A percentile compares a stretch with the other conserved stretches of the same genome.
Conservation (phyloP, 2,113 vertebrate genomes). For the Pica pica region DNA sequence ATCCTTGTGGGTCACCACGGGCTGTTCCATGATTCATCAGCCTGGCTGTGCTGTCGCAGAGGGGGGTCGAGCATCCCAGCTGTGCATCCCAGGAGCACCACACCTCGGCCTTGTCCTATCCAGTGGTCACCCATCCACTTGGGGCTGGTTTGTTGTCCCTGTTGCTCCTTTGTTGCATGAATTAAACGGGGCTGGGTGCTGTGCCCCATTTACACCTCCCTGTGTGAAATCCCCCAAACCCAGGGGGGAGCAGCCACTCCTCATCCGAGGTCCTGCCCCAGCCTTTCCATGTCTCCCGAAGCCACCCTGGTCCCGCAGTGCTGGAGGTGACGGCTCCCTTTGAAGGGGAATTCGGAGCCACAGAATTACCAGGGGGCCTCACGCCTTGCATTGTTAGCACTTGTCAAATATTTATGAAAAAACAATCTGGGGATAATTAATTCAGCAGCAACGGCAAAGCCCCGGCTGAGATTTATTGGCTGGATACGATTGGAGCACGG, state of each 20-base stretch:
- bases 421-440: constrained; percentile 55
- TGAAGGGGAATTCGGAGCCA: background rate
- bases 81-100: background rate
- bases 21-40: background rate
- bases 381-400: constrained; percentile 23
- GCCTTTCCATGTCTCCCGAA: background rate
- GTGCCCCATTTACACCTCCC: background rate
- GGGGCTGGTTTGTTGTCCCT: background rate
- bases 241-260: background rate
- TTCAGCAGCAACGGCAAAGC: constrained; percentile 25
- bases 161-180: background rate
- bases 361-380: constrained; percentile 22
- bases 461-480: background rate
- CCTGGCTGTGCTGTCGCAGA: background rate
- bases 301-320: background rate
- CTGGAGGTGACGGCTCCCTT: background rate
- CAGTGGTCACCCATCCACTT: rapidly evolving
- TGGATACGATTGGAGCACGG: background rate
- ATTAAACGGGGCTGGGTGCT: background rate
- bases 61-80: rapidly evolving
- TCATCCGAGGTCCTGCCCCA: background rate
- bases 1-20: background rate
- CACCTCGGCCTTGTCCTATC: background rate
- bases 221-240: background rate
- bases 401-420: constrained; percentile 62